Conservation (phyloP, 1,140 invertebrate species). For the Melanaphis sacchari region DNA sequence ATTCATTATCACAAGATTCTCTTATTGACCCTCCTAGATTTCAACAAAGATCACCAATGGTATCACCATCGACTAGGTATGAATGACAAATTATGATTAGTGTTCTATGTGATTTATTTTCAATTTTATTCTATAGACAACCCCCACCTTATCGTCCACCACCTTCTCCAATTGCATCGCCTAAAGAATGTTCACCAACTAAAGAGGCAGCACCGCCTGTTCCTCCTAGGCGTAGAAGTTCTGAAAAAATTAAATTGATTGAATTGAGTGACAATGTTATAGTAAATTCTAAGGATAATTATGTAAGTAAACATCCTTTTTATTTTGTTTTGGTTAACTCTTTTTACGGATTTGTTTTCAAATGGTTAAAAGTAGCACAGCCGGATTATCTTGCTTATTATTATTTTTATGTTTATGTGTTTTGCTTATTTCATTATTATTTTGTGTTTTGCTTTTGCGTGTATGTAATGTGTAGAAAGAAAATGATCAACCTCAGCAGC, state of each 20-base stretch:
- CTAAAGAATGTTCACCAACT: slow-evolving; percentile 56
- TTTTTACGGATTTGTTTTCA: slow-evolving; percentile 25
- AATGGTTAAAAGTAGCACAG: slow-evolving; percentile 9
- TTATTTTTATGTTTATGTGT: not conserved
- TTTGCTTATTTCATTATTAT: slow-evolving; percentile 49
- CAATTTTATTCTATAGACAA: slow-evolving; percentile 63
- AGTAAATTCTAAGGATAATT: slow-evolving; percentile 53
- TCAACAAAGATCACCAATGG: slow-evolving; percentile 43
- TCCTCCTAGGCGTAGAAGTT: slow-evolving; percentile 68
- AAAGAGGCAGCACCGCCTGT: slow-evolving; percentile 65
- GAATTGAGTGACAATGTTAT: slow-evolving; percentile 65
- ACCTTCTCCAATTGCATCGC: slow-evolving; percentile 59
- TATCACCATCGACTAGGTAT: slow-evolving; percentile 60
- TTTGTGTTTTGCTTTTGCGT: slow-evolving; percentile 55
- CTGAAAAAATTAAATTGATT: slow-evolving; percentile 66
- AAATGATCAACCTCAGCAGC: slow-evolving; percentile 63
- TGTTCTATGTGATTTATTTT: slow-evolving; percentile 49
- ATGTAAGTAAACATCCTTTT: slow-evolving; percentile 56
- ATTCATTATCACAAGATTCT: slow-evolving; percentile 49
- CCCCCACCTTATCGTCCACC: slow-evolving; percentile 73
- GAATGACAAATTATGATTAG: no score
- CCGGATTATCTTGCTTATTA: slow-evolving; percentile 27
- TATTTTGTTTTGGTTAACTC: not conserved
- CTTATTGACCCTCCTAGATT: slow-evolving; percentile 37
- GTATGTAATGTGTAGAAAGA: slow-evolving; percentile 48